A percentile compares a stretch with the other conserved stretches of the same genome.
Conservation (phyloP, 2,888 invertebrate genomes). For the Sinotaia quadrata region DNA sequence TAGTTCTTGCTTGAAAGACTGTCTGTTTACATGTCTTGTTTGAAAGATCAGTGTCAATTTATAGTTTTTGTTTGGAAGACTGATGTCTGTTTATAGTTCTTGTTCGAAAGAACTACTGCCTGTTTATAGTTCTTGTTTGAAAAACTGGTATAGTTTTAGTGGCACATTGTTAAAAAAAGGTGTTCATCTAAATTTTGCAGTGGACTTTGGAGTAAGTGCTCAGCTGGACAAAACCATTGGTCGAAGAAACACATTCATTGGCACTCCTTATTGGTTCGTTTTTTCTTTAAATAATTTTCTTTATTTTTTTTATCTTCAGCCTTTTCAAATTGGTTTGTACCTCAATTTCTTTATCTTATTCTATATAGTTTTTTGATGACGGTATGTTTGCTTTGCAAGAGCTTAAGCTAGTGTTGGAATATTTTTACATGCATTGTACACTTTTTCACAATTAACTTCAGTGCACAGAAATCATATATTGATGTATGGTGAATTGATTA, state of each 20-base stretch:
- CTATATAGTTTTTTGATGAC: not conserved
- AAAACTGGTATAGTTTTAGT: too few species aligned
- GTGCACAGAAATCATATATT: too few species aligned
- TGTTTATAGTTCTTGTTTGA: not conserved
- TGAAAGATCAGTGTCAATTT: not conserved
- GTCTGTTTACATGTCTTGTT: not conserved
- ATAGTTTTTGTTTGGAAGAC: not conserved
- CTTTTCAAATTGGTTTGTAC: not conserved
- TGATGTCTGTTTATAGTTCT: not conserved
- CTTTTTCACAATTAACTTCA: too few species aligned
- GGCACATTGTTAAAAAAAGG: not conserved
- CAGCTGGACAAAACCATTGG: conserved; percentile 99
- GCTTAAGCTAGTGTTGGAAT: too few species aligned
- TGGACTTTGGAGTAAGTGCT: conserved; percentile 99
- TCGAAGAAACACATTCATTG: conserved; percentile 96
- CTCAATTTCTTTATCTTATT: not conserved
- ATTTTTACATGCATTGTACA: too few species aligned
- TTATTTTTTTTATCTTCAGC: not conserved
- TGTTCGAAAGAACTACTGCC: not conserved
- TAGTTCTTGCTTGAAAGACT: not conserved
- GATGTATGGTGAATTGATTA: too few species aligned
- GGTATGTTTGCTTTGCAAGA: too few species aligned
- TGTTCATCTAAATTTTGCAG: conserved; percentile 73
- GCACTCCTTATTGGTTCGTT: conserved; percentile 76
- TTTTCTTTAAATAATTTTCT: not conserved